phyloP scores from a whole-genome alignment of 2,797 vertebrate species.

The Cossypha niveicapilla region DNA sequence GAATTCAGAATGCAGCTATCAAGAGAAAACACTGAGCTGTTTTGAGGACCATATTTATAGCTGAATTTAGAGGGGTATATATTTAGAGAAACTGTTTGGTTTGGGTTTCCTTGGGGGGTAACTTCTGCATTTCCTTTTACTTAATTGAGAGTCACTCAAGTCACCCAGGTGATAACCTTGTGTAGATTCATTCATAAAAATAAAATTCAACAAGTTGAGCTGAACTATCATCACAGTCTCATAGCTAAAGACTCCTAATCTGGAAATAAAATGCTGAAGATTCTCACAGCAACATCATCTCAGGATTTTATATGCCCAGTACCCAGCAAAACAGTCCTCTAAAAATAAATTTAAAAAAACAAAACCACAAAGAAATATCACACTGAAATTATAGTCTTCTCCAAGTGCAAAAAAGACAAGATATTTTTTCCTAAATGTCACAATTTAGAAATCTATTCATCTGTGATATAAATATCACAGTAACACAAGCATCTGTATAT shows the following conservation, averaged over 20 bases:
- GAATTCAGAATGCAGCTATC: not conserved
- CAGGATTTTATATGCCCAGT: not conserved
- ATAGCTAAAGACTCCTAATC: not conserved
- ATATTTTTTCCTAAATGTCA: not conserved
- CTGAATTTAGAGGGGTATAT: not conserved
- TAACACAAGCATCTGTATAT: not conserved
- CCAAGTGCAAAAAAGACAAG: not conserved
- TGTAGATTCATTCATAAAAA: not conserved
- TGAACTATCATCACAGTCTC: not conserved
- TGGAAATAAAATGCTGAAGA: not conserved
- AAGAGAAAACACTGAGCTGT: not conserved
- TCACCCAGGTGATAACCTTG: not conserved
- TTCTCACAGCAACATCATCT: not conserved
- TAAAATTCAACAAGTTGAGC: not conserved
- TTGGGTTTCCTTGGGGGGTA: rapidly evolving
- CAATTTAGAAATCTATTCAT: slow-evolving; percentile 17
- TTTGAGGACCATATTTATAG: not conserved
- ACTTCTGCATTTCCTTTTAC: not conserved
- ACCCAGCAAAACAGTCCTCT: not conserved
- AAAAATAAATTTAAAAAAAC: not conserved
- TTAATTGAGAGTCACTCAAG: not conserved
- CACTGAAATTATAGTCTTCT: not conserved
- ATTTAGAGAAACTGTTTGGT: not conserved
- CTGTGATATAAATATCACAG: not conserved
- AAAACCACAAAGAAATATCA: not conserved